Evolutionary conservation across 1,140 invertebrate species (phyloP).

Genomic region (Solen grandis): DNA sequence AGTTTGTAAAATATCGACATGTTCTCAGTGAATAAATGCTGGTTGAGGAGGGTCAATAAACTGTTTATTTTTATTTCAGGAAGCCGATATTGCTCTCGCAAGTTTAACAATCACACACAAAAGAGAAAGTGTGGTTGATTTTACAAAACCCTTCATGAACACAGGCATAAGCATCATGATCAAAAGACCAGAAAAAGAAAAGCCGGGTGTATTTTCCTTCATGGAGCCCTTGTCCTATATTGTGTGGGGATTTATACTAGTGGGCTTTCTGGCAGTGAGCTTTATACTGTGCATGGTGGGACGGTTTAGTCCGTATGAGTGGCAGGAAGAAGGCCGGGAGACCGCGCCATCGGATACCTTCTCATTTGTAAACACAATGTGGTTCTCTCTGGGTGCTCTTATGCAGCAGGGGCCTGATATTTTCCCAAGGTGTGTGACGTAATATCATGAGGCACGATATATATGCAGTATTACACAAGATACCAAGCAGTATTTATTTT

Average conservation of each 20-base stretch:
- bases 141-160: constrained; percentile 98
- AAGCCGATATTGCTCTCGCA: constrained; percentile 97
- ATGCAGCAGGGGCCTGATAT: constrained; percentile 99
- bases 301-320: constrained; percentile 97
- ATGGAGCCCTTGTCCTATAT: constrained; percentile 97
- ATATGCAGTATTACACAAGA: background rate
- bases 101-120: constrained; percentile 97
- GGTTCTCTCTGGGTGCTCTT: constrained; percentile 97
- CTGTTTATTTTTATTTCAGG: constrained; percentile 84
- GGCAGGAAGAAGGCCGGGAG: constrained; percentile 86
- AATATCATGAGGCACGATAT: background rate
- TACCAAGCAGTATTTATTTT: constrained; percentile 11
- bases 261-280: constrained; percentile 97
- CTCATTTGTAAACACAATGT: constrained; percentile 85
- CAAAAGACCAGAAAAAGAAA: constrained; percentile 96
- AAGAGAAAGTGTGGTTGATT: constrained; percentile 95
- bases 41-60: no score
- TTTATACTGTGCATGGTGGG: constrained; percentile 90
- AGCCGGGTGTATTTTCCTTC: constrained; percentile 97
- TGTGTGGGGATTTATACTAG: constrained; percentile 98
- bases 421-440: constrained; percentile 89
- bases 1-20: no score
- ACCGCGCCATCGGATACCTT: constrained; percentile 83
- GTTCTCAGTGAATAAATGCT: no score
- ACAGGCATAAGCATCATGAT: constrained; percentile 98